Percentiles rank a stretch among this genome's conserved stretches.
Evolutionary conservation across 2,113 vertebrate genomes (phyloP).

Genomic region (Silurus meridionalis): DNA sequence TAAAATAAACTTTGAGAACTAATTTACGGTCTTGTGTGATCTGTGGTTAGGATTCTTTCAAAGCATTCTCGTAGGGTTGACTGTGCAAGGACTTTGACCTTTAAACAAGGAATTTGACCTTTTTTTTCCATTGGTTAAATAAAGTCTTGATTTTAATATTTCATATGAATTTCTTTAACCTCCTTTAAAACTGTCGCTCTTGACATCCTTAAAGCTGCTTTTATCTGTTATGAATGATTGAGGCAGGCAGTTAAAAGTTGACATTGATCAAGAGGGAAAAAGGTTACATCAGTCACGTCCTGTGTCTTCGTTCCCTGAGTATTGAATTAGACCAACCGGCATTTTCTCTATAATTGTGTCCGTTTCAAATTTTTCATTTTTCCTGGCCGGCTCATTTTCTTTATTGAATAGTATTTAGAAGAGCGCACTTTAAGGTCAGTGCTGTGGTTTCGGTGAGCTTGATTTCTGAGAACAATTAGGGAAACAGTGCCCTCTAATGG

Average conservation of each 20-base stretch:
- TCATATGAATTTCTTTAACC: neutral
- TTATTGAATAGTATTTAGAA: constrained; percentile 19
- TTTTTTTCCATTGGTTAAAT: neutral
- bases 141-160: neutral
- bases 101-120: neutral
- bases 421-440: neutral
- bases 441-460: neutral
- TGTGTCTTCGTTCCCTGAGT: neutral
- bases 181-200: no score
- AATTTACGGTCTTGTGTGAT: constrained; percentile 13
- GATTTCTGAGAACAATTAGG: neutral
- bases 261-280: neutral
- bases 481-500: constrained; percentile 39
- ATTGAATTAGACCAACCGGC: neutral
- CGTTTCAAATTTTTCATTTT: neutral
- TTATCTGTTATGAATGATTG: neutral
- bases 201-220: neutral
- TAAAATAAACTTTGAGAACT: constrained; percentile 73
- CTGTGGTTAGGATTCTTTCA: neutral
- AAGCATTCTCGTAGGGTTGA: neutral
- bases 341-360: neutral
- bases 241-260: neutral
- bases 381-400: neutral
- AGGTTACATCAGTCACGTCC: neutral
- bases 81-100: neutral